These are phyloP conservation scores for Drosophila navojoa DNA, from an alignment of 1,140 invertebrate genomes.

Conservation along the genomic window DNA sequence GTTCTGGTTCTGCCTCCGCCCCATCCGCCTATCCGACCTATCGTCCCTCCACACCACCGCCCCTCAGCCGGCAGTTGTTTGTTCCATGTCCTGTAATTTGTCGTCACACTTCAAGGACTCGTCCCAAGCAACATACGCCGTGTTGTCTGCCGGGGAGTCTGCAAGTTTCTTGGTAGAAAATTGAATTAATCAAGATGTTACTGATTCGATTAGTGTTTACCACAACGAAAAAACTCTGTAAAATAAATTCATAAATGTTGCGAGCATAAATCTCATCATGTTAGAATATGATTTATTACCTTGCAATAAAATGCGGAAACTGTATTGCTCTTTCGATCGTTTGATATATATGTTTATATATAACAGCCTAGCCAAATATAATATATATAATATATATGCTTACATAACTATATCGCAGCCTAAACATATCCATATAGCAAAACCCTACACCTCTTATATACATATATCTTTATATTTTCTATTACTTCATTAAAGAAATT, in stretches of 20 bases:
- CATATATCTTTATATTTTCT: conserved; percentile 9
- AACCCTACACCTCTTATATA: conserved; percentile 14
- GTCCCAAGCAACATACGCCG: background rate
- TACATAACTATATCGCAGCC: conserved; percentile 27
- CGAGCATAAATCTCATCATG: background rate
- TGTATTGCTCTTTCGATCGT: background rate
- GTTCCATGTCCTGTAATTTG: conserved; percentile 69
- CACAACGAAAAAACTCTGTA: conserved; percentile 1
- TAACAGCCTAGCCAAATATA: conserved; percentile 21
- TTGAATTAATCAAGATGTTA: conserved; percentile 25
- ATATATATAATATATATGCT: conserved; percentile 14
- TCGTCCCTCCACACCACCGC: background rate
- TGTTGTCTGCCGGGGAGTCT: conserved; percentile 7
- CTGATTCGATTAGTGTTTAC: conserved; percentile 16
- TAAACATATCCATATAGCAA: conserved; percentile 1
- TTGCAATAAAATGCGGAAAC: background rate
- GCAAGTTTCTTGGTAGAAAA: conserved; percentile 10
- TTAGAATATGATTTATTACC: conserved; percentile 32
- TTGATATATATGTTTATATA: background rate
- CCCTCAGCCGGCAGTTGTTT: conserved; percentile 30
- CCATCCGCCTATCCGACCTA: no score
- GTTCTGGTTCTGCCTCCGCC: conserved; percentile 12
- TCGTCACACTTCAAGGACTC: conserved; percentile 49
- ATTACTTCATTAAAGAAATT: background rate
- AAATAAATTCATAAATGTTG: background rate